Base-by-base conservation (phyloP, 2,888 invertebrate species). In the Phania funesta region DNA sequence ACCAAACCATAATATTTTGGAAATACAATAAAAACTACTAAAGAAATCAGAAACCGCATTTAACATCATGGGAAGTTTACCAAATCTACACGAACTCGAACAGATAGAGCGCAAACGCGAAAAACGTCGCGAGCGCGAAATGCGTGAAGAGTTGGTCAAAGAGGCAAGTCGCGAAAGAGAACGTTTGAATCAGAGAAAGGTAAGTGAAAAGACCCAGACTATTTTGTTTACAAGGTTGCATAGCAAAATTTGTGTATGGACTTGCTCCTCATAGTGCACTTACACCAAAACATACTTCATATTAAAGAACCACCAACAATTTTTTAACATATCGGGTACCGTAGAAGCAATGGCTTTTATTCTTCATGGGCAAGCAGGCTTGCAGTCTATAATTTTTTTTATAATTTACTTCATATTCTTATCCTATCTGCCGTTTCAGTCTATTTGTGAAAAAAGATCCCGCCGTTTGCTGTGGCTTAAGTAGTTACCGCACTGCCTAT, bases 51-150 rank as follows among this genome's bases (percentile, higher is more conserved):
- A 54, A 58, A 44, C 41, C 26, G 54, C 67, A 24, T 26, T 16
- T n/a, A 50, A 18, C 56, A 85, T 71, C 29, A 94, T 94, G 94
- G 94, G 94, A 68, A 94, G 94, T 86, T 88, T 94, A 86, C 94
- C 94, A 84, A 94, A 94, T 90, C 89, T 94, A 78, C 94, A 94
- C 87, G 93, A 94, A 87, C 90, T 94, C 87, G 92, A 93, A 84
- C 87, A 88, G 50, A 88, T 88, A 67, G 87, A 92, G 87, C 89
- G 90, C 74, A 88, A 87, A 83, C 88, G 89, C 11, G 90, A 90
- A 78, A 88, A 88, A 84, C 89, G 90, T 20, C 86, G 89, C 20
- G 89, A 90, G 71, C 78, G 85, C 24, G 87, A 85, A 75, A 84
- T 85, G 62, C 87, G 89, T 62, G 89, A 89, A 46, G 84, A 88